Base-by-base conservation (phyloP, 1,140 invertebrate species). In the Acromyrmex charruanus region DNA sequence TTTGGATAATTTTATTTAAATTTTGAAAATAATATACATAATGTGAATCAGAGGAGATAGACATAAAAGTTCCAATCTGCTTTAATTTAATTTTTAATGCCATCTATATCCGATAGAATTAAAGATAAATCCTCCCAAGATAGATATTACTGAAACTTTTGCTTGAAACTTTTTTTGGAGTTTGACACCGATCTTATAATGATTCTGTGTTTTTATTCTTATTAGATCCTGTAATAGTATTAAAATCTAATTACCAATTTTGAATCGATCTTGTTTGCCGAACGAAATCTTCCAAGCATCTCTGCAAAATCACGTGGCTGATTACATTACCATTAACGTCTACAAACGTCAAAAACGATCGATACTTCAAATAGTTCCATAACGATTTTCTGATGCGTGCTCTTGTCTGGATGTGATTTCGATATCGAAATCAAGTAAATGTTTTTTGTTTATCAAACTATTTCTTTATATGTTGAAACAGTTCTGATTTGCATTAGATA, bases 321-420 rank as follows among this genome's bases (percentile, higher is more conserved):
- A 69, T 81, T 81, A 81, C 35, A 55, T 71, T 55, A 25, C 14
- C 51, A 65, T 77, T 77, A 65, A 6, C 5, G 9, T 14, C n/a
- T 35, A 39, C n/a, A 69, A 80, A 25, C n/a, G 21, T 35, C 3
- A 58, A 71, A 69, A 69, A 58, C 44, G 5, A 69, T 10, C 49
- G 65, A 71, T 80, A 80, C 55, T 31, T 71, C 31, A 39, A 58
- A 55, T 39, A 31, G 16, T 49, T 39, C 2, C 14, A 31, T 69
- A 55, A 80, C 25, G 77, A 10, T 69, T 80, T 80, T 55, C n/a
- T 68, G 77, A 80, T 69, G 28, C n/a, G 28, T 14, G 7, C 4
- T 77, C 21, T 63, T 77, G n/a, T 28, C 21, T 28, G 25, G 16
- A 63, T 28, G 39, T 7, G 4, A 5, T 39, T 77, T 63, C 18